Conservation (phyloP, 2,888 invertebrate species). For the Homarus gammarus region DNA sequence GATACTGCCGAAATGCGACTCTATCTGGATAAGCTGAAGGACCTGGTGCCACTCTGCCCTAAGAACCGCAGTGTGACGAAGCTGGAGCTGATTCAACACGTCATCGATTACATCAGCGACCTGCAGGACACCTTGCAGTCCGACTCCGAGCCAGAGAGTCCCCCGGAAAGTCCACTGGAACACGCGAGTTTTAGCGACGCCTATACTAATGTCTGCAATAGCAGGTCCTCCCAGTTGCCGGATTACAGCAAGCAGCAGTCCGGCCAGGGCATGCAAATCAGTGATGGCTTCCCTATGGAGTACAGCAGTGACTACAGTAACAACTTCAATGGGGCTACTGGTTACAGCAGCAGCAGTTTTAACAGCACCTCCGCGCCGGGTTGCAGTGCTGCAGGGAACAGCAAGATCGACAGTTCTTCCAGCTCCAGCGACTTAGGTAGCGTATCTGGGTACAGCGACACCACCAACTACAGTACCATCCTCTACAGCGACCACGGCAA, state of each 20-base stretch:
- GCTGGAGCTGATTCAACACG: conserved; percentile 57
- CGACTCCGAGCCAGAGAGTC: conserved; percentile 53
- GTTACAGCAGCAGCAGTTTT: not conserved
- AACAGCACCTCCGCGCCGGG: not conserved
- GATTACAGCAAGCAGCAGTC: not conserved
- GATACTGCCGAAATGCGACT: conserved; percentile 35
- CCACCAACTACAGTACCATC: not conserved
- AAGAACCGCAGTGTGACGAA: conserved; percentile 45
- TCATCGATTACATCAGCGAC: conserved; percentile 55
- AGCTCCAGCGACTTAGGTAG: not conserved
- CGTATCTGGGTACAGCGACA: too few relatives aligned
- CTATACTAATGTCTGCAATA: too few relatives aligned
- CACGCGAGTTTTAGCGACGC: conserved; percentile 46
- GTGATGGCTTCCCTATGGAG: not conserved
- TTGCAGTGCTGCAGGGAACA: conserved; percentile 13
- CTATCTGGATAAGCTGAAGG: conserved; percentile 49
- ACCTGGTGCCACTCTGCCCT: conserved; percentile 40
- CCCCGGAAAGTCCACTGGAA: conserved; percentile 42
- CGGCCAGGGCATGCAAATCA: not conserved
- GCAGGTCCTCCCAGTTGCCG: not conserved
- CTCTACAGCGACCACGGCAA: conserved; percentile 45
- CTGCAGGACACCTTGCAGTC: conserved; percentile 59
- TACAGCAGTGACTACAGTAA: conserved; percentile 14
- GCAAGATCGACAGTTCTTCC: not conserved
- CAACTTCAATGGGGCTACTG: not conserved